Percentiles rank a stretch among this genome's conserved stretches.
Evolutionary conservation across 2,113 vertebrate species (phyloP).

Genomic region (Cyphomyrus plagiostoma): DNA sequence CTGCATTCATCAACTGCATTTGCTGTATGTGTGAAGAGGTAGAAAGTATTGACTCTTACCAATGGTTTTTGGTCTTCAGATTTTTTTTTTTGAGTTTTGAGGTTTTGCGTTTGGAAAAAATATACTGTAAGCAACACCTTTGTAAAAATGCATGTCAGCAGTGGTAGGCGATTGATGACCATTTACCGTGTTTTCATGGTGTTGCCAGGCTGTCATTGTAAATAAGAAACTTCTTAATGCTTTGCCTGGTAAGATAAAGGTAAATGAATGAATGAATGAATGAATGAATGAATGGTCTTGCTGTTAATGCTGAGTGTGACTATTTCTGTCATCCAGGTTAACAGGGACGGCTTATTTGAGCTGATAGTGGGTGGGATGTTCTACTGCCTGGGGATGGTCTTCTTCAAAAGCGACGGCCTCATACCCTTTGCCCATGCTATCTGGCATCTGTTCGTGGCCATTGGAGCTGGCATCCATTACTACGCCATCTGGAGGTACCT

Average conservation of each 20-base stretch:
- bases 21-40: not conserved
- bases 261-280: no score
- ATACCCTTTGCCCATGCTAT: conserved; percentile 94
- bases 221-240: no score
- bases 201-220: no score
- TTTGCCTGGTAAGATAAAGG: no score
- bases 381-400: conserved; percentile 86
- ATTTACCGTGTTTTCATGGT: not conserved
- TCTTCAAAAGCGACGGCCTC: conserved; percentile 92
- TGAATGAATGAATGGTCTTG: no score
- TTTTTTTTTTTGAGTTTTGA: not conserved
- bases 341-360: conserved; percentile 80
- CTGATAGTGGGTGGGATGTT: conserved; percentile 76
- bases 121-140: not conserved
- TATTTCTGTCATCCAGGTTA: conserved; percentile 58
- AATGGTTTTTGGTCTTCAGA: not conserved
- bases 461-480: conserved; percentile 84
- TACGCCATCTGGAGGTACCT: conserved; percentile 94
- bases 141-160: not conserved
- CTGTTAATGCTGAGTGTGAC: not conserved
- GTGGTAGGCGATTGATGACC: not conserved
- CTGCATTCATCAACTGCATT: not conserved
- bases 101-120: not conserved
- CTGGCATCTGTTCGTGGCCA: conserved; percentile 91
- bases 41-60: not conserved